Evolutionary conservation across 2,888 invertebrate species (phyloP).

Genomic region (Hipparchia sbordonii): DNA sequence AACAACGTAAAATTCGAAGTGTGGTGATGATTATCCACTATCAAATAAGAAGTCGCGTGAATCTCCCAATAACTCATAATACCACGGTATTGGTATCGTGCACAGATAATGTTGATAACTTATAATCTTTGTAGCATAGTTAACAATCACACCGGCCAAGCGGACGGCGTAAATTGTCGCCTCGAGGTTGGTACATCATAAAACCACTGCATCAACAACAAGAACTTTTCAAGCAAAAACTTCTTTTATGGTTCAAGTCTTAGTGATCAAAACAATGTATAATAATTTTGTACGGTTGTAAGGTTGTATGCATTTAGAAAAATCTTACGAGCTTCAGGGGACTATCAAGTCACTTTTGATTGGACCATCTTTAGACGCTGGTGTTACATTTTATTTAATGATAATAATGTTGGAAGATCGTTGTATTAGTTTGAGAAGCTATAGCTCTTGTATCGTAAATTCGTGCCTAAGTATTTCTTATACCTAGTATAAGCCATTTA

Average conservation of each 20-base stretch:
- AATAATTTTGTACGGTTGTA: neutral
- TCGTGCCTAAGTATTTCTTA: neutral
- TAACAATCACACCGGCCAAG: constrained; percentile 72
- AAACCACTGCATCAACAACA: constrained; percentile 41
- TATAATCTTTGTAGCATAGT: constrained; percentile 73
- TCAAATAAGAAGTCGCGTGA: constrained; percentile 1
- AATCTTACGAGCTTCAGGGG: constrained; percentile 44
- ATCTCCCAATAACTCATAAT: constrained; percentile 24
- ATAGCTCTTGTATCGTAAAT: neutral
- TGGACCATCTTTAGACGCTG: constrained; percentile 31
- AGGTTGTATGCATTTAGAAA: constrained; percentile 56
- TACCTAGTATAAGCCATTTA: too few relatives aligned
- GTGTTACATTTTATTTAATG: constrained; percentile 35
- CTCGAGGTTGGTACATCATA: constrained; percentile 52
- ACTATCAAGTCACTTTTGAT: constrained; percentile 37
- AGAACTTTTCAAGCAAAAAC: constrained; percentile 17
- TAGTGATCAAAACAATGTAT: constrained; percentile 12
- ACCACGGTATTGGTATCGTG: constrained; percentile 52
- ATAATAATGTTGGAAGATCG: constrained; percentile 16
- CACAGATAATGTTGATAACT: constrained; percentile 64
- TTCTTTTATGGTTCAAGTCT: neutral
- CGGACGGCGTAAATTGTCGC: constrained; percentile 75
- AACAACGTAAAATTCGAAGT: neutral
- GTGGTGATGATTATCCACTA: neutral
- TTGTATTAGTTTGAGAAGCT: neutral